A percentile compares a stretch with the other conserved stretches of the same genome.
Conservation (phyloP, 2,888 invertebrate species). For the Linyphia triangularis region DNA sequence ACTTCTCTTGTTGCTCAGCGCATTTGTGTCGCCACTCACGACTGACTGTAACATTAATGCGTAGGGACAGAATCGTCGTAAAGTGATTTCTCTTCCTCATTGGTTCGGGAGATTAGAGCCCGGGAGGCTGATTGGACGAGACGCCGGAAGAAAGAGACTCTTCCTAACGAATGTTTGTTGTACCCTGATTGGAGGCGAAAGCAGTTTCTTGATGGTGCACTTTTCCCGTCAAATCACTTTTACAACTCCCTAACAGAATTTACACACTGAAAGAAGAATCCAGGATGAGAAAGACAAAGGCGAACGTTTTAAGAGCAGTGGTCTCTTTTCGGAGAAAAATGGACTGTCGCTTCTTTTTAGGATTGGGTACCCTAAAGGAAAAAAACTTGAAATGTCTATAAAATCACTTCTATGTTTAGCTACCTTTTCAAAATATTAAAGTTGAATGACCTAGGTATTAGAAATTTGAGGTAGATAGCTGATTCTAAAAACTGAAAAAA, state of each 20-base stretch:
- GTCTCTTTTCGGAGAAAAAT: neutral
- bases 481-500: too few relatives aligned
- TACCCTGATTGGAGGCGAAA: neutral
- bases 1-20: neutral
- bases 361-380: too few relatives aligned
- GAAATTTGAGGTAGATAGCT: too few relatives aligned
- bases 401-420: neutral
- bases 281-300: neutral
- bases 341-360: neutral
- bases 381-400: neutral
- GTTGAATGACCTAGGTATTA: too few relatives aligned
- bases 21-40: neutral
- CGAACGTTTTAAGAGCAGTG: neutral
- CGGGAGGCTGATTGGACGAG: constrained; percentile 19
- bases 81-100: neutral
- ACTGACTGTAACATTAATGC: neutral
- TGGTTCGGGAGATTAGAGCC: neutral
- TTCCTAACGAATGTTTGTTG: neutral
- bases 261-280: neutral
- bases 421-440: too few relatives aligned
- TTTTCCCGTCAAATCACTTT: constrained; percentile 2
- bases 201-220: neutral
- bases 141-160: neutral
- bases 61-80: neutral
- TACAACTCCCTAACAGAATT: neutral